These are phyloP conservation scores for Drosophila niveifrons DNA, from an alignment of 2,888 invertebrate genomes.

Conservation along the genomic window DNA sequence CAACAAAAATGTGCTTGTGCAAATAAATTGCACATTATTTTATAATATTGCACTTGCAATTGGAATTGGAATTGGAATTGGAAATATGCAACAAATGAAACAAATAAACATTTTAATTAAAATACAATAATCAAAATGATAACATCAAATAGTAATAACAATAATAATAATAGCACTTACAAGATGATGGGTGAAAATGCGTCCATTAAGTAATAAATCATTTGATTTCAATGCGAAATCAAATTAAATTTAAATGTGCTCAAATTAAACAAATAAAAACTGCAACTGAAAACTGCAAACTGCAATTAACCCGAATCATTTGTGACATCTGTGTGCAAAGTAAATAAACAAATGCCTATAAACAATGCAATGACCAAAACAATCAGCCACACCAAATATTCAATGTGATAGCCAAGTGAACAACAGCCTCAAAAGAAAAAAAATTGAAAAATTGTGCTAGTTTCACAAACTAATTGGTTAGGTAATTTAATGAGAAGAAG, in stretches of 20 bases:
- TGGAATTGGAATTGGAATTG: slow-evolving; percentile 21
- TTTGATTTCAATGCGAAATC: slow-evolving; percentile 56
- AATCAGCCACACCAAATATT: slow-evolving; percentile 11
- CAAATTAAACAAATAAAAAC: slow-evolving; percentile 45
- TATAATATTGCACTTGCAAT: slow-evolving; percentile 11
- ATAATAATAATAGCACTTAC: background rate
- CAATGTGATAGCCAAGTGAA: background rate
- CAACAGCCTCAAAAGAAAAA: background rate
- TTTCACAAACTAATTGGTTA: background rate
- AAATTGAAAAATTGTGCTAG: background rate
- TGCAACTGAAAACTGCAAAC: slow-evolving; percentile 7
- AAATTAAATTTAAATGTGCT: slow-evolving; percentile 59
- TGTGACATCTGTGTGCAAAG: slow-evolving; percentile 25
- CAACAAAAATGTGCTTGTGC: background rate
- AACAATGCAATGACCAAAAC: slow-evolving; percentile 17
- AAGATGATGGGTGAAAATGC: background rate
- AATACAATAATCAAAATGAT: slow-evolving; percentile 54
- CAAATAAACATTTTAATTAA: slow-evolving; percentile 72
- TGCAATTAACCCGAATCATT: slow-evolving; percentile 44
- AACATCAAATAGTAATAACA: background rate
- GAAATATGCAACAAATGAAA: slow-evolving; percentile 50
- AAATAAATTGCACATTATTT: background rate
- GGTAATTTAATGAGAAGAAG: background rate
- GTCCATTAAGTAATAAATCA: slow-evolving; percentile 57
- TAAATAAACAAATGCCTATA: slow-evolving; percentile 30